Base-by-base conservation (phyloP, 2,797 vertebrate genomes). In the Echiichthys vipera region DNA sequence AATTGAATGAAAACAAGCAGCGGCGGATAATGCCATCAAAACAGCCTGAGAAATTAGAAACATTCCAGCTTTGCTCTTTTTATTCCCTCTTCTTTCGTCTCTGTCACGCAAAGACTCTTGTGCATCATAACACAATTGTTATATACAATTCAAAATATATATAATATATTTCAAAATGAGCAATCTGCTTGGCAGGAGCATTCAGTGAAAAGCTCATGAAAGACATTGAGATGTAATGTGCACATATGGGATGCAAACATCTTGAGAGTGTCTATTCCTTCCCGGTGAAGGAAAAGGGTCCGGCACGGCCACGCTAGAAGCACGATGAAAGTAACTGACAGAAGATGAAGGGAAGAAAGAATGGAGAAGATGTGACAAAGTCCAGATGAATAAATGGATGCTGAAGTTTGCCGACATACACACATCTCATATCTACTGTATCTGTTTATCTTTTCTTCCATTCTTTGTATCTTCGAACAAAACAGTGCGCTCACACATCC, bases 61-160 rank as follows among this genome's bases (percentile, higher is more conserved):
- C 47, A 65, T 65, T 43, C 40, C 42, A 34, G 49, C 40, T 55
- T 77, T 63, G 46, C 27, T 42, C 27, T 29, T 47, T 66, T 39
- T 37, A 24, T 47, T 24, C 13, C 15, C 5, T 58, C 20, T 20
- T 47, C 30, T 63, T 66, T 73, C 18, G 69, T 69, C 29, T 74
- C 34, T 20, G 40, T 66, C 1, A 68, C 40, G 4, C 49, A 72
- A 71, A 75, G 59, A 66, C 56, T 73, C 57, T 64, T 54, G 63
- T 66, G 78, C 27, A 46, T 82, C 63, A 78, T 81, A 67, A 80
- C 84, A 74, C 62, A 84, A 78, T 84, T 77, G 87, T 77, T 68
- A 71, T 65, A 67, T 45, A 50, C 81, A 71, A 88, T 88, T 86
- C 39, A 65, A n/a, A n/a, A n/a, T n/a, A n/a, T n/a, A n/a, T n/a